These are phyloP conservation scores for Eustalomyia histrio DNA, from an alignment of 2,888 invertebrate genomes.

Conservation along the genomic window DNA sequence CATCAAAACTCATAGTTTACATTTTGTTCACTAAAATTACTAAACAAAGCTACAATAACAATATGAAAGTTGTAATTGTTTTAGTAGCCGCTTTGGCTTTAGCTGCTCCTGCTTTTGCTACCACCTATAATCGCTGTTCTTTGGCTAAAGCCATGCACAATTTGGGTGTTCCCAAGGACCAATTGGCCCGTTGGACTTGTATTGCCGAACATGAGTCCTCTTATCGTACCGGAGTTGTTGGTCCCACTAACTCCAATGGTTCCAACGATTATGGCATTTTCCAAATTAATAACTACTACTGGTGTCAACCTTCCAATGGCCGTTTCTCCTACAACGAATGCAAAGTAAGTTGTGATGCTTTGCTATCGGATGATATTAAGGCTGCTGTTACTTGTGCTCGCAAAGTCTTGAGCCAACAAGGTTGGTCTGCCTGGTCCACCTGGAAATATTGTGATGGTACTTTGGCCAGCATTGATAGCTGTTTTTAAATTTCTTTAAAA, in stretches of 20 bases:
- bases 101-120: conserved; percentile 68
- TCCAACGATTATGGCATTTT: conserved; percentile 77
- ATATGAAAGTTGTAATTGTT: conserved; percentile 32
- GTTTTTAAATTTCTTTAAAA: not conserved
- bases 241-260: conserved; percentile 77
- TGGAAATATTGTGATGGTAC: not conserved
- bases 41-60: too few relatives aligned
- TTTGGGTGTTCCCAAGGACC: conserved; percentile 69
- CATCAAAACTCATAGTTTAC: too few relatives aligned
- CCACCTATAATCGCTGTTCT: conserved; percentile 70
- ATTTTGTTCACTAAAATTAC: too few relatives aligned
- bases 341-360: conserved; percentile 69
- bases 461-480: not conserved
- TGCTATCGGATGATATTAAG: conserved; percentile 72
- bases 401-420: conserved; percentile 72
- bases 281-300: conserved; percentile 68
- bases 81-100: conserved; percentile 53
- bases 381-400: conserved; percentile 71
- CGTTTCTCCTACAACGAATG: conserved; percentile 72
- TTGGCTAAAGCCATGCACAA: conserved; percentile 71
- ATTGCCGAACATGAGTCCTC: conserved; percentile 70
- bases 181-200: conserved; percentile 71
- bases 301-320: conserved; percentile 72
- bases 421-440: conserved; percentile 68
- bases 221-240: conserved; percentile 78